Evolutionary conservation across 2,888 invertebrate genomes (phyloP).

Genomic region (Epirrita christyi): DNA sequence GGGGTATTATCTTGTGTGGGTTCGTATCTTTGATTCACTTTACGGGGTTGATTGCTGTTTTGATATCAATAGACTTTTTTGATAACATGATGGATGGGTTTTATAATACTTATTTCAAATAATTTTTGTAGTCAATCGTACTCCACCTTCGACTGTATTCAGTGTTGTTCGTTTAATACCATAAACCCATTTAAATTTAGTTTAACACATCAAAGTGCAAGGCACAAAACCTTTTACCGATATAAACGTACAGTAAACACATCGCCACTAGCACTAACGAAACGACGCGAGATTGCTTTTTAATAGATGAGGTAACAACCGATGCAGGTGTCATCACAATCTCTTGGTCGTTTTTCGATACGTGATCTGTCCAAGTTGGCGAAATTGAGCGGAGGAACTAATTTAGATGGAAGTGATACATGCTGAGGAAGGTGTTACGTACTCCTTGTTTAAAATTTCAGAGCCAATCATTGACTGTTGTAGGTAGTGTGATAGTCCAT

Average conservation of each 20-base stretch:
- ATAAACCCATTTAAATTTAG: not conserved
- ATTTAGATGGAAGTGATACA: not conserved
- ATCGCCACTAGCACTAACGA: slow-evolving; percentile 24
- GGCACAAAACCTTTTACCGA: not conserved
- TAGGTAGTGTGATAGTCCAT: no score
- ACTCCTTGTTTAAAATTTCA: no score
- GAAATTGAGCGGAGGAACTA: slow-evolving; percentile 1
- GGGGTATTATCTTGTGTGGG: not conserved
- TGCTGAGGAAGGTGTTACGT: not conserved
- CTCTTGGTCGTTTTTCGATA: slow-evolving; percentile 19
- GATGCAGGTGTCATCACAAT: slow-evolving; percentile 12
- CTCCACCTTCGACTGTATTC: no score
- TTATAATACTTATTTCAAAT: no score
- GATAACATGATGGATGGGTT: no score
- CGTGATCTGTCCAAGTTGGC: slow-evolving; percentile 6
- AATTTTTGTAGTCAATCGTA: no score
- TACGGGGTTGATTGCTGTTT: not conserved
- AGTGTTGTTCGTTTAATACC: no score
- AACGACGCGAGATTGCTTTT: slow-evolving; percentile 52
- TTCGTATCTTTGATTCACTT: not conserved
- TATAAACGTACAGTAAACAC: slow-evolving; percentile 1
- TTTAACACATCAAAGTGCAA: not conserved
- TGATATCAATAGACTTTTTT: no score
- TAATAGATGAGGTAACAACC: slow-evolving; percentile 49
- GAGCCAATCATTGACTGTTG: no score